Evolutionary conservation across 2,797 vertebrate species (phyloP).

Genomic region (Perodicticus potto): DNA sequence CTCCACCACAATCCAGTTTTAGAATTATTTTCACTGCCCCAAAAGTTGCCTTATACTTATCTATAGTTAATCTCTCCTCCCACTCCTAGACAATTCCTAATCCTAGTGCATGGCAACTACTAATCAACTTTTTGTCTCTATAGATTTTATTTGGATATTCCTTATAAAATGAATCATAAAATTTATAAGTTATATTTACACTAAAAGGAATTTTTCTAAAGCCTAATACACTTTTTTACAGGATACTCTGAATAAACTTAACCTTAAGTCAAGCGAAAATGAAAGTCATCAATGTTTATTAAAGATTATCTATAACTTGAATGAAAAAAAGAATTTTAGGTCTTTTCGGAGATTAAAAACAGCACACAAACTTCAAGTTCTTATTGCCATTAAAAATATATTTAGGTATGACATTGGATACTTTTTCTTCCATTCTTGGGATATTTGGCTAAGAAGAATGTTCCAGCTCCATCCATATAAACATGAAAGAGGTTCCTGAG

Average conservation of each 20-base stretch:
- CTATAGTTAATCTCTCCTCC: neutral
- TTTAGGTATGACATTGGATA: too few species aligned
- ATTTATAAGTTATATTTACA: slow-evolving; percentile 11
- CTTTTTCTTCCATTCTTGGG: too few species aligned
- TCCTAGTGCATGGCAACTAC: neutral
- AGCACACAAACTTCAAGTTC: neutral
- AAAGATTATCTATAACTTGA: neutral
- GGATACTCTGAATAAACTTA: neutral
- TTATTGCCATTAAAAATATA: neutral
- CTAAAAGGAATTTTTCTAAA: neutral
- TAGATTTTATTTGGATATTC: neutral
- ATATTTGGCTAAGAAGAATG: too few species aligned
- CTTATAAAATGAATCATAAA: neutral
- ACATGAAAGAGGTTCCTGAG: too few species aligned
- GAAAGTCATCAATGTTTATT: neutral
- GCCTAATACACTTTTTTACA: neutral
- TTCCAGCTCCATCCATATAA: too few species aligned
- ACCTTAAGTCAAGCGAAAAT: slow-evolving; percentile 23
- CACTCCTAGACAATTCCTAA: neutral
- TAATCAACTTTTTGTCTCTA: neutral
- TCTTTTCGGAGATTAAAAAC: neutral
- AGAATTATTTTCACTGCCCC: neutral
- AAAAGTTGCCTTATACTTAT: neutral
- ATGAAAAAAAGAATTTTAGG: neutral
- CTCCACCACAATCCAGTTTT: neutral